Evolutionary conservation across 2,888 invertebrate species (phyloP), one percentile per base, ranked within the genome.

Genomic region (Bedellia somnulentella): DNA sequence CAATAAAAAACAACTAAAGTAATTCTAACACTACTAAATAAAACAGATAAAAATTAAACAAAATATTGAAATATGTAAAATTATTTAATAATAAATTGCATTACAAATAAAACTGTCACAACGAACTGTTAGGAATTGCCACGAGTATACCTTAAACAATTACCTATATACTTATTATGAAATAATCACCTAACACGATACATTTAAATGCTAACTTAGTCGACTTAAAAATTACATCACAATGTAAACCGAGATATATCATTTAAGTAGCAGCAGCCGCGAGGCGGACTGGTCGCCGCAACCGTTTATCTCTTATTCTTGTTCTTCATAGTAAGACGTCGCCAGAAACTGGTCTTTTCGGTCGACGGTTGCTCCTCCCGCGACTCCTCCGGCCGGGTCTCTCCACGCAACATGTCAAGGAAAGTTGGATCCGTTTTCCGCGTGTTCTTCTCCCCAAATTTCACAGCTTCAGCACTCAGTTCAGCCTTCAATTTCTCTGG

Each of bases 401-500:
- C 82, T n/a, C 82, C 82, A 22, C 84, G 66, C 37, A 85, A 56
- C 81, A 85, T 84, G 44, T 84, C 84, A 39, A 85, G 57, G 60
- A 85, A 85, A 45, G 82, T 82, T 34, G 80, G 81, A 37, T 83
- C 83, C 41, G 56, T 71, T 47, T 73, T 73, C 36, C 59, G 49
- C n/a, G 68, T 70, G 38, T 73, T 73, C 46, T 75, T 75, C 45
- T 75, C 75, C 8, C 75, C 76, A 47, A 84, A 83, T 52, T 83
- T 83, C 28, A 85, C 73, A 37, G 83, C 81, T 53, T 83, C 83
- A 22, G 82, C 80, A 58, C 83, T 82, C 34, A 84, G 67, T 45
- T 84, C 83, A 22, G 83, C 78, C 57, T 84, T 84, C 43, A 84
- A 62, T 47, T 84, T 82, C 54, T 85, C 84, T 29, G 80, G 82